phyloP scores from a whole-genome alignment of 2,797 vertebrate species.

The Hemibagrus guttatus region DNA sequence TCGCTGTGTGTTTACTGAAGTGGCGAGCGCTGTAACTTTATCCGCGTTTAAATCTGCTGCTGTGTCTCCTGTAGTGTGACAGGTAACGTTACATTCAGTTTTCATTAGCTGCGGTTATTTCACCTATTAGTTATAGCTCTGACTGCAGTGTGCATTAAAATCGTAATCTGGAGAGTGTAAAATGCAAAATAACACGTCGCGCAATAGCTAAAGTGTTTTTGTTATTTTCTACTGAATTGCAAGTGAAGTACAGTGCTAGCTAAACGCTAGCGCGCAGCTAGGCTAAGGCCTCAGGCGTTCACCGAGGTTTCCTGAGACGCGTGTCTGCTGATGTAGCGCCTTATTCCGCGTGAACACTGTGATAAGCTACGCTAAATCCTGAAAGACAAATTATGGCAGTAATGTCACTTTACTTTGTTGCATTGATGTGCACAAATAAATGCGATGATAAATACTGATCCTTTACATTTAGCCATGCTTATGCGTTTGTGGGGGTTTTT shows the following conservation, averaged over 20 bases:
- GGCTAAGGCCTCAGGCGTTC: constrained; percentile 37
- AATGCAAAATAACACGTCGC: background rate
- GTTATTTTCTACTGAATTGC: background rate
- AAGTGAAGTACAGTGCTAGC: background rate
- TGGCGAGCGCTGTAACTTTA: constrained; percentile 9
- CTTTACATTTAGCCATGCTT: background rate
- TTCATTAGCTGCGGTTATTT: background rate
- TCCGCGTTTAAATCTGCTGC: background rate
- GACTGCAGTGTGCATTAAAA: background rate
- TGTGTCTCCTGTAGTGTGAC: background rate
- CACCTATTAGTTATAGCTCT: background rate
- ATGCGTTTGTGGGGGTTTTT: background rate
- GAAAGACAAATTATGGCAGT: background rate
- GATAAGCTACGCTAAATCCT: background rate
- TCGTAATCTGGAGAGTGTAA: too few species aligned
- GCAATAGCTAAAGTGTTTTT: background rate
- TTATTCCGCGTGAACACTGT: background rate
- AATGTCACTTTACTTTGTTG: background rate
- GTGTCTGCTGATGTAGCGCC: background rate
- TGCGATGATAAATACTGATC: too few species aligned
- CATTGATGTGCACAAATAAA: background rate
- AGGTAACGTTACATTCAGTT: constrained; percentile 19
- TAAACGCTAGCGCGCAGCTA: constrained; percentile 8
- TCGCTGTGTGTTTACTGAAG: background rate
- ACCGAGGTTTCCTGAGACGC: constrained; percentile 33